Percentiles rank a stretch among this genome's conserved stretches.
Evolutionary conservation across 2,888 invertebrate species (phyloP).

Genomic region (Griposia aprilina): DNA sequence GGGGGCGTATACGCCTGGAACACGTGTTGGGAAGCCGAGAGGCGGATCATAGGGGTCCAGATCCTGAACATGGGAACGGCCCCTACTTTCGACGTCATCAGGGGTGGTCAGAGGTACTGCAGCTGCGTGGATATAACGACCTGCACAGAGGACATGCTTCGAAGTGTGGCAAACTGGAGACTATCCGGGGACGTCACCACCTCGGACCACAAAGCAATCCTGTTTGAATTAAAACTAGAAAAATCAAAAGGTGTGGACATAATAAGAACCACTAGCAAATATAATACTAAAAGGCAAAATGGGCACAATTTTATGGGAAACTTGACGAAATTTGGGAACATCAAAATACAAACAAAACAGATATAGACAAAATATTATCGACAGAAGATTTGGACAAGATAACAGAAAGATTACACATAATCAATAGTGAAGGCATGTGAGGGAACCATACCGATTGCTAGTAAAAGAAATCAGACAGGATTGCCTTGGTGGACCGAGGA

Average conservation of each 20-base stretch:
- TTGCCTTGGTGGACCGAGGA: constrained; percentile 14
- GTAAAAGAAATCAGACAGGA: not conserved
- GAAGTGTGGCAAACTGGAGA: constrained; percentile 1
- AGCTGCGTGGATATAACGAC: not conserved
- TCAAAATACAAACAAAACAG: not conserved
- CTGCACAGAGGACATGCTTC: constrained; percentile 1
- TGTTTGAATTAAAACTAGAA: not conserved
- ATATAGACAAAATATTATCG: too few species aligned
- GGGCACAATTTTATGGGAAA: not conserved
- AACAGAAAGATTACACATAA: too few species aligned
- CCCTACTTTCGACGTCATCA: not conserved
- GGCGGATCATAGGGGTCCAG: not conserved
- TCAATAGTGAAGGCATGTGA: not conserved
- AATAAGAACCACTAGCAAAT: constrained; percentile 1
- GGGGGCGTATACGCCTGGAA: constrained; percentile 10
- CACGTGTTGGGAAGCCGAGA: constrained; percentile 5
- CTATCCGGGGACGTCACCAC: not conserved
- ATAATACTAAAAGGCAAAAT: constrained; percentile 13
- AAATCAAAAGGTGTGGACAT: constrained; percentile 5
- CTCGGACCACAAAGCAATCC: constrained; percentile 1
- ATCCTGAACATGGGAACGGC: not conserved
- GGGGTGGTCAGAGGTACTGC: not conserved
- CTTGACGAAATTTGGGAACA: not conserved
- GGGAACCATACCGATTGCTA: not conserved
- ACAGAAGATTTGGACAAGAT: too few species aligned